Conservation (phyloP, 2,888 invertebrate genomes). For the Drosophila sordidula region DNA sequence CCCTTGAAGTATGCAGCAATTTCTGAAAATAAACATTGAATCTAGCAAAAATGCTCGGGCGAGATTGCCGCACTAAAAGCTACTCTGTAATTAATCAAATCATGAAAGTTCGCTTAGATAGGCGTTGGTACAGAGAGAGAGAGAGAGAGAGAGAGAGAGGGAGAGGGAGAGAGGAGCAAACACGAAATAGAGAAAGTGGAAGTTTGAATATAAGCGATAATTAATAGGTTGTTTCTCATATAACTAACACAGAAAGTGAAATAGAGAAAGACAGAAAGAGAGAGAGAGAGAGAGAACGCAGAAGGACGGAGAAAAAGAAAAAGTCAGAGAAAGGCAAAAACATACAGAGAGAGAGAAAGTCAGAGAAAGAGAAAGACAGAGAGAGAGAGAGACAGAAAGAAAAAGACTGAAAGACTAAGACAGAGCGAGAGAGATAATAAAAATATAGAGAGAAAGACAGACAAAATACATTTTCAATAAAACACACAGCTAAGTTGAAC, state of each 20-base stretch:
- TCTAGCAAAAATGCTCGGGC: background rate
- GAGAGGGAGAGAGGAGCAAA: background rate
- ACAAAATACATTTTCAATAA: no score
- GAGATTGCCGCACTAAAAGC: background rate
- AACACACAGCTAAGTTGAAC: no score
- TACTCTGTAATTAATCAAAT: background rate
- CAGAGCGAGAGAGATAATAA: background rate
- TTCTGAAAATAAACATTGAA: conserved; percentile 72
- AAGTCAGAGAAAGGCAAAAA: no score
- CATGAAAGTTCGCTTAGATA: no score
- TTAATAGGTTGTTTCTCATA: no score
- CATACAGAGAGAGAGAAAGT: background rate
- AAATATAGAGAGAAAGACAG: background rate
- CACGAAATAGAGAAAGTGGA: no score
- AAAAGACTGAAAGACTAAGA: no score
- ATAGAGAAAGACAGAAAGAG: background rate
- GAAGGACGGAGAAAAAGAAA: background rate
- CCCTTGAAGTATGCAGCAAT: conserved; percentile 73
- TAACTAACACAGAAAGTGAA: background rate
- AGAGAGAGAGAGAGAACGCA: background rate
- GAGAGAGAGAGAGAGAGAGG: background rate
- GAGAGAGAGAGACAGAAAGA: background rate
- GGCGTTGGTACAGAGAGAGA: no score
- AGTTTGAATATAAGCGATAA: no score
- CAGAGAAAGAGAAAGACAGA: background rate